These are phyloP conservation scores for Rhinogobio ventralis DNA, from an alignment of 2,797 vertebrate genomes.

Conservation along the genomic window DNA sequence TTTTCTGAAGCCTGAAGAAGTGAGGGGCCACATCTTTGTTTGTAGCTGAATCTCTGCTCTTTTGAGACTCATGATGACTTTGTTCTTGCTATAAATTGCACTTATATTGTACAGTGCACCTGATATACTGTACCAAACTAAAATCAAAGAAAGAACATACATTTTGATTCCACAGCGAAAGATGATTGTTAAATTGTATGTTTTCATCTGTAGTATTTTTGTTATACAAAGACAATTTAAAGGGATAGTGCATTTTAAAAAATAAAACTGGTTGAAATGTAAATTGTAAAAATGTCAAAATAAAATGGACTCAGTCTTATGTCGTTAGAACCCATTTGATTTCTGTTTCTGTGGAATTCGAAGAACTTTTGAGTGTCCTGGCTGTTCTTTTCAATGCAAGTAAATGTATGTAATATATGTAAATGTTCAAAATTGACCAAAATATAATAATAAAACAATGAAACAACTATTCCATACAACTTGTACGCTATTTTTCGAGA, in stretches of 20 bases:
- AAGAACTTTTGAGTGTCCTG: neutral
- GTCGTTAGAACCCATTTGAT: neutral
- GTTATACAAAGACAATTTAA: neutral
- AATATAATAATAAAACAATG: too few relatives aligned
- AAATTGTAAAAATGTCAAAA: neutral
- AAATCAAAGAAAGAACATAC: neutral
- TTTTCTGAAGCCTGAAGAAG: slow-evolving; percentile 43
- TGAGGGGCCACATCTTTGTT: slow-evolving; percentile 55
- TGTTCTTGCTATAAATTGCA: slow-evolving; percentile 4
- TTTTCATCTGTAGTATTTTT: neutral
- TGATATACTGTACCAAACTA: slow-evolving; percentile 17
- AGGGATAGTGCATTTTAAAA: neutral
- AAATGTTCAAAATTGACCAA: neutral
- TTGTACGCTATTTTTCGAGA: neutral
- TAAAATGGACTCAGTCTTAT: neutral
- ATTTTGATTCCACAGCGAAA: neutral
- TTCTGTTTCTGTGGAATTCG: neutral
- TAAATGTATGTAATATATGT: too few relatives aligned
- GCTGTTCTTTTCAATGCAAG: neutral
- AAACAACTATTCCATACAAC: too few relatives aligned
- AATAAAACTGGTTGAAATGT: neutral
- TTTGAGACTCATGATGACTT: slow-evolving; percentile 31
- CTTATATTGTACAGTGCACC: slow-evolving; percentile 6
- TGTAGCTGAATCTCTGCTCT: slow-evolving; percentile 43
- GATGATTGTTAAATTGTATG: neutral